phyloP scores from a whole-genome alignment of 2,113 vertebrate species.

The Alaudala cheleensis region DNA sequence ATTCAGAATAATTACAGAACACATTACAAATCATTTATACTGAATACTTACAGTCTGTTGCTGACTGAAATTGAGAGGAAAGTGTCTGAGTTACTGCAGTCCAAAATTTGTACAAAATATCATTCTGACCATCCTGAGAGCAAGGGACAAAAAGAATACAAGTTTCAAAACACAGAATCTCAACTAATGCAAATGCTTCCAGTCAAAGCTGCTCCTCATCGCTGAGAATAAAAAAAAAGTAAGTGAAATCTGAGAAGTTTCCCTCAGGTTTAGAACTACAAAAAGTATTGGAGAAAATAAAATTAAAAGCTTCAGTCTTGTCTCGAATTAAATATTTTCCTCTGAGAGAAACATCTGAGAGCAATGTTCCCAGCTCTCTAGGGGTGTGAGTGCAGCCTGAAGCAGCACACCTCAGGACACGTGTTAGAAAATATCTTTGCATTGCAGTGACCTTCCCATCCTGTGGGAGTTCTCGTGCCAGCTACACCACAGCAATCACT shows the following conservation, averaged over 20 bases:
- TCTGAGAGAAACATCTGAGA: not conserved
- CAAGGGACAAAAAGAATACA: not conserved
- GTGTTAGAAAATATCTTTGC: not conserved
- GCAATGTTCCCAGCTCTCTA: not conserved
- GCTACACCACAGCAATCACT: not conserved
- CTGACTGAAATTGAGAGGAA: slow-evolving; percentile 86
- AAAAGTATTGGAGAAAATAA: not conserved
- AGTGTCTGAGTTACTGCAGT: slow-evolving; percentile 87
- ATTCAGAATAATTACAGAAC: not conserved
- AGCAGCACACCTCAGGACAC: not conserved
- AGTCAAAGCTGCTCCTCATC: not conserved
- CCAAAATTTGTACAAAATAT: slow-evolving; percentile 94
- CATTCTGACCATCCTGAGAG: slow-evolving; percentile 87
- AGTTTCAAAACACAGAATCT: not conserved
- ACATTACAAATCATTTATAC: not conserved
- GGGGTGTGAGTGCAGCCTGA: rapidly evolving
- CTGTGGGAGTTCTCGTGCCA: rapidly evolving
- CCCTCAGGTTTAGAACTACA: not conserved
- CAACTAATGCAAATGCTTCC: not conserved
- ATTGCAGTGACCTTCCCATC: not conserved
- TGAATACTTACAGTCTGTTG: slow-evolving; percentile 86
- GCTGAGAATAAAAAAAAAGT: not conserved
- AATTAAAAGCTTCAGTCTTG: not conserved
- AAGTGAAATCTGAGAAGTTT: not conserved
- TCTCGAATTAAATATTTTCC: not conserved